Percentiles rank a stretch among this genome's conserved stretches.
These are phyloP conservation scores for Calidris pugnax DNA, from an alignment of 2,113 vertebrate species.

Conservation along the genomic window DNA sequence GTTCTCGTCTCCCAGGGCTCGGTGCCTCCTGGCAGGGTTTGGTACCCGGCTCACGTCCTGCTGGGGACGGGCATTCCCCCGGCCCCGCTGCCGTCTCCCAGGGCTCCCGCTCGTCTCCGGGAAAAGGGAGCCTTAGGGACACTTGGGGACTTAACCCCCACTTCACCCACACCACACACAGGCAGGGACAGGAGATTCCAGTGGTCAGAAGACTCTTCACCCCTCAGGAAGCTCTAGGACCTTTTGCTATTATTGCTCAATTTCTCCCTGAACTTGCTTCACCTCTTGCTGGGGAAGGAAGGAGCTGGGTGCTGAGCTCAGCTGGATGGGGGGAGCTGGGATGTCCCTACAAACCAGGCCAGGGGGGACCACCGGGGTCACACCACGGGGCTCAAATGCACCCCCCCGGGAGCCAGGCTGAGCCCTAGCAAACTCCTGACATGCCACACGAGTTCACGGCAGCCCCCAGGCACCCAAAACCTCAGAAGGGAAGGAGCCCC, in stretches of 20 bases:
- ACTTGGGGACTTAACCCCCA: background rate
- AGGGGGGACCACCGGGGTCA: fast-evolving
- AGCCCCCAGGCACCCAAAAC: background rate
- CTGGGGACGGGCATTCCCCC: background rate
- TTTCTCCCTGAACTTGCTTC: background rate
- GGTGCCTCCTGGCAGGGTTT: background rate
- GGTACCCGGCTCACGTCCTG: constrained; percentile 19
- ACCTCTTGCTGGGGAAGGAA: background rate
- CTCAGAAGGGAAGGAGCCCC: background rate
- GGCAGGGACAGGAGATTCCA: background rate
- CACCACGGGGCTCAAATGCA: background rate
- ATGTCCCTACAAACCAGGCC: background rate
- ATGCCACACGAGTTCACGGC: fast-evolving
- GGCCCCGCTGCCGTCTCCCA: background rate
- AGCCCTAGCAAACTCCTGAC: fast-evolving
- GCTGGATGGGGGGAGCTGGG: background rate
- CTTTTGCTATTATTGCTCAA: background rate
- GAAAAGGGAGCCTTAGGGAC: background rate
- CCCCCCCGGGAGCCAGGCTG: fast-evolving
- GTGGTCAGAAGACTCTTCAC: fast-evolving
- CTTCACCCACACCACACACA: fast-evolving
- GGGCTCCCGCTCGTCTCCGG: background rate
- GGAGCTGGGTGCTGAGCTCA: fast-evolving
- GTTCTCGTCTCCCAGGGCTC: background rate
- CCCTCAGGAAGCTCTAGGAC: background rate